A percentile compares a stretch with the other conserved stretches of the same genome.
Conservation (phyloP, 2,113 vertebrate species). For the Pionites leucogaster region DNA sequence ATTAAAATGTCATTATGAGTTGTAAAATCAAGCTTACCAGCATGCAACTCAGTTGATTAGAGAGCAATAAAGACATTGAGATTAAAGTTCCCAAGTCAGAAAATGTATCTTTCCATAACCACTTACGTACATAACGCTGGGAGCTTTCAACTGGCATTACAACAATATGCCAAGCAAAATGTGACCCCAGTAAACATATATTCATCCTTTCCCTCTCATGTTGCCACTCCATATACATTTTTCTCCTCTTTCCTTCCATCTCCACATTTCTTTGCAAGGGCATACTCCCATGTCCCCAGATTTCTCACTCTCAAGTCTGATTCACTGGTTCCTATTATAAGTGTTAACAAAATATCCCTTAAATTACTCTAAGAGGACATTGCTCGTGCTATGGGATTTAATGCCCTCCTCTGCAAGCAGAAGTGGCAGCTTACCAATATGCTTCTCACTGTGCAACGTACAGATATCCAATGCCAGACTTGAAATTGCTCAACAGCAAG, state of each 20-base stretch:
- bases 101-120: not conserved
- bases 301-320: constrained; percentile 56
- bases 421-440: constrained; percentile 52
- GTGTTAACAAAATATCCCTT: constrained; percentile 46
- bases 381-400: constrained; percentile 40
- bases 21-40: not conserved
- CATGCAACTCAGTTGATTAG: not conserved
- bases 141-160: not conserved
- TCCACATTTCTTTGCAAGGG: constrained; percentile 20
- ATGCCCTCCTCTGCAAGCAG: constrained; percentile 27
- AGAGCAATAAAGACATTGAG: not conserved
- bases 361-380: constrained; percentile 36
- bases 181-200: not conserved
- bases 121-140: not conserved
- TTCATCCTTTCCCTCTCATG: not conserved
- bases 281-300: not conserved
- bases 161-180: not conserved
- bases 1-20: not conserved
- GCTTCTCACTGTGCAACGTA: constrained; percentile 36
- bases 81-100: not conserved
- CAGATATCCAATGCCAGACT: constrained; percentile 62
- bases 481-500: constrained; percentile 71
- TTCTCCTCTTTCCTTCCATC: not conserved
- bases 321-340: constrained; percentile 58
- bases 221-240: not conserved